Base-by-base conservation (phyloP, 2,888 invertebrate species). In the Scotopteryx bipunctaria region DNA sequence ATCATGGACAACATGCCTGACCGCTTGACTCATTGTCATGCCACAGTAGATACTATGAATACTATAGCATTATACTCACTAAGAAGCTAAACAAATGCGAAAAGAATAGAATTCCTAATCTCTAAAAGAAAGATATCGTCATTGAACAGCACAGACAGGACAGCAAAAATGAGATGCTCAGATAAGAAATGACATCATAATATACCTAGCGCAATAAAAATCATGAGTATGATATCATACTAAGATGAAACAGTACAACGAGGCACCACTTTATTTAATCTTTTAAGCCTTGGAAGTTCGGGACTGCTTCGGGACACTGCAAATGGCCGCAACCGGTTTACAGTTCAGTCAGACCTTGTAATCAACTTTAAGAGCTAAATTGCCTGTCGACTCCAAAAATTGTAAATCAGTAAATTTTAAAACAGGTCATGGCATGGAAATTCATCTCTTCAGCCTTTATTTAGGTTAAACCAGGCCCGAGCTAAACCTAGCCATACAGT, bases 101-200 rank as follows among this genome's bases (percentile, higher is more conserved):
- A 3, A 21, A n/a, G 3, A 37, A 35, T 33, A 47, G 3, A 37
- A 33, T 23, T 19, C 32, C 2, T 17, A 14, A 31, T 14, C 32
- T 36, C 27, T 8, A 36, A 49, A 42, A 21, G 15, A 49, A 14
- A 38, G 16, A 41, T 38, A n/a, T n/a, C n/a, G n/a, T n/a, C 41
- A 48, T 19, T 55, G 44, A 54, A 59, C n/a, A n/a, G n/a, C n/a
- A 45, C 33, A 44, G 49, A 61, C 36, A 36, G 49, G n/a, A n/a
- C n/a, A 5, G 23, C 59, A 40, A 44, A 49, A 14, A 14, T 31
- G 45, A 60, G 53, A 41, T 54, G 57, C 51, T 58, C 50, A 63
- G 64, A 66, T 70, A 67, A 62, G 54, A 54, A 47, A 72, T 76
- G 76, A 76, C 75, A 68, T 76, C 76, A 76, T 71, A 64, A 76